Percentiles rank a stretch among this genome's conserved stretches.
phyloP scores from a whole-genome alignment of 2,797 vertebrate species.

The Argya squamiceps region DNA sequence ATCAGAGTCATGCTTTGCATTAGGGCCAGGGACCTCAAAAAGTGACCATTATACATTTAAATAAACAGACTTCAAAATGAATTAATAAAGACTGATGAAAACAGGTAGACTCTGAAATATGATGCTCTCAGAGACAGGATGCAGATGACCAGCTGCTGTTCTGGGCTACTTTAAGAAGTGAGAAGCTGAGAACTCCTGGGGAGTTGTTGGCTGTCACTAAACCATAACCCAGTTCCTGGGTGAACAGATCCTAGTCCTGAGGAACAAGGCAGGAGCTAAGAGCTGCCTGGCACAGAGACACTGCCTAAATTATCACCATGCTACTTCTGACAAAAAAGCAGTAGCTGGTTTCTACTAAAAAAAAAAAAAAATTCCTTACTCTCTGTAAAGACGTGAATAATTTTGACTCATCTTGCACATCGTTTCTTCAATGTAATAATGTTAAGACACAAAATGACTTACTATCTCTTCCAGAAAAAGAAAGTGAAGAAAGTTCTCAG shows the following conservation, averaged over 20 bases:
- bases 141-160: not conserved
- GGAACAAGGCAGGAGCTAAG: fast-evolving
- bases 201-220: not conserved
- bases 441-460: not conserved
- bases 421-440: not conserved
- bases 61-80: not conserved
- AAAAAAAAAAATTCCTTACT: not conserved
- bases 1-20: not conserved
- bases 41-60: not conserved
- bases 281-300: not conserved
- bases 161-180: not conserved
- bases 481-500: not conserved
- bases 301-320: not conserved
- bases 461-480: not conserved
- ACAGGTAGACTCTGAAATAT: not conserved
- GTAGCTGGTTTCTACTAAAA: not conserved
- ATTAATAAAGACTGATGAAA: not conserved
- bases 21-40: not conserved
- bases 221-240: not conserved
- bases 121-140: not conserved
- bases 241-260: not conserved
- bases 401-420: not conserved
- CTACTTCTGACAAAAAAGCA: not conserved
- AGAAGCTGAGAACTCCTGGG: not conserved
- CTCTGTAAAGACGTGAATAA: not conserved